phyloP scores from a whole-genome alignment of 2,113 vertebrate species.

The Cinclus cinclus region DNA sequence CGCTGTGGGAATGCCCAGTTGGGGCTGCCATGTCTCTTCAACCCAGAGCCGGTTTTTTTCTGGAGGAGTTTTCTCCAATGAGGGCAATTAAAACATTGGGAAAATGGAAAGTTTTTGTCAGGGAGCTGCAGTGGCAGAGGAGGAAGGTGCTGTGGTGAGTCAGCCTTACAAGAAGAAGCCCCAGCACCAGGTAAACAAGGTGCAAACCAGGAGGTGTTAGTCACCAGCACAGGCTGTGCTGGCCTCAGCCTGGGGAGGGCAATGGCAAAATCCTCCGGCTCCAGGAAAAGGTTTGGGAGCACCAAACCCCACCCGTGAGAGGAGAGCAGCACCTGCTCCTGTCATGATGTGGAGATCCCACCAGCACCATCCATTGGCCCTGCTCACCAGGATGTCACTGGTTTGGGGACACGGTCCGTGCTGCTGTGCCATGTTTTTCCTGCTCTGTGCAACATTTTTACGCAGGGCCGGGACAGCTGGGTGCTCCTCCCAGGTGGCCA shows the following conservation, averaged over 20 bases:
- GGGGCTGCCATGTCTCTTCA: not conserved
- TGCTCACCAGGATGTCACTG: accelerated
- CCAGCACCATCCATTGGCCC: not conserved
- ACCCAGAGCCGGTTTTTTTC: not conserved
- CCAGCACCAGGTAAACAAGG: not conserved
- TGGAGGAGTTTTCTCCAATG: not conserved
- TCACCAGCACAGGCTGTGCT: not conserved
- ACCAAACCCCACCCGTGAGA: not conserved
- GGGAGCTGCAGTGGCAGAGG: not conserved
- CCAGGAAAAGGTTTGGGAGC: accelerated
- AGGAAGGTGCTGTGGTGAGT: not conserved
- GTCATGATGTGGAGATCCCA: accelerated
- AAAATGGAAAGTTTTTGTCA: conserved; percentile 44
- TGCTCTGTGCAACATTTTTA: not conserved
- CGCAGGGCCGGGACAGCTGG: accelerated
- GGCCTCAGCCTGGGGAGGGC: not conserved
- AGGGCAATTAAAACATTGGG: conserved; percentile 32
- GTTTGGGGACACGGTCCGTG: accelerated
- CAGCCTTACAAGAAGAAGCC: not conserved
- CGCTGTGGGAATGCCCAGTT: accelerated
- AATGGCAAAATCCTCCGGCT: not conserved
- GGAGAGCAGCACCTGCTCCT: not conserved
- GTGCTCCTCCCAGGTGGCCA: not conserved
- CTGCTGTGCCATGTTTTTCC: not conserved
- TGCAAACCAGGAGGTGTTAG: not conserved